A percentile compares a stretch with the other conserved stretches of the same genome.
These are phyloP conservation scores for Taenaris catops DNA, from an alignment of 2,888 invertebrate genomes.

Conservation along the genomic window DNA sequence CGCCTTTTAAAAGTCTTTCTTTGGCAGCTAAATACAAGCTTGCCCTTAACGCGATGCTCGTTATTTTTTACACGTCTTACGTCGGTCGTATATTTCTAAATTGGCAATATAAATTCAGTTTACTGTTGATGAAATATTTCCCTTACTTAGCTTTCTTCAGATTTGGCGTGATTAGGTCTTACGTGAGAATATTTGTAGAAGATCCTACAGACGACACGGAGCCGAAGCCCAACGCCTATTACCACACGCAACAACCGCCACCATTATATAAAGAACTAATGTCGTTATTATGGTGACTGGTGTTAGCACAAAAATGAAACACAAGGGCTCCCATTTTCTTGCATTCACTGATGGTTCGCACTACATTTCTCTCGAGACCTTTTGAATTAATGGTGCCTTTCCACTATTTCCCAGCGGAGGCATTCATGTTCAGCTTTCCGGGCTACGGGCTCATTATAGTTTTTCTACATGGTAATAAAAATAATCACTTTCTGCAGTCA, in stretches of 20 bases:
- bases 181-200: conserved; percentile 78
- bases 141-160: conserved; percentile 84
- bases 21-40: conserved; percentile 45
- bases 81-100: conserved; percentile 82
- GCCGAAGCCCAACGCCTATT: conserved; percentile 53
- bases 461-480: too few species aligned
- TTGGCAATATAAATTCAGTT: conserved; percentile 73
- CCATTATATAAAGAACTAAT: conserved; percentile 43
- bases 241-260: conserved; percentile 30
- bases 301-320: too few species aligned
- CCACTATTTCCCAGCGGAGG: neutral
- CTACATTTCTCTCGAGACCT: neutral
- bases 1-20: conserved; percentile 57
- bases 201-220: conserved; percentile 47
- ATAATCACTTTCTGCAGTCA: too few species aligned
- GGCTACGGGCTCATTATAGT: too few species aligned
- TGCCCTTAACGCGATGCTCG: conserved; percentile 31
- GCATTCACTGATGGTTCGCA: neutral
- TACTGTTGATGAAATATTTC: conserved; percentile 82
- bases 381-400: neutral
- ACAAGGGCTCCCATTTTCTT: too few species aligned
- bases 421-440: neutral
- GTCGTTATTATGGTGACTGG: conserved; percentile 43
- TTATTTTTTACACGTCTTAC: conserved; percentile 52
- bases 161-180: conserved; percentile 81